Evolutionary conservation across 2,113 vertebrate species (phyloP).

Genomic region (Engystomops pustulosus): DNA sequence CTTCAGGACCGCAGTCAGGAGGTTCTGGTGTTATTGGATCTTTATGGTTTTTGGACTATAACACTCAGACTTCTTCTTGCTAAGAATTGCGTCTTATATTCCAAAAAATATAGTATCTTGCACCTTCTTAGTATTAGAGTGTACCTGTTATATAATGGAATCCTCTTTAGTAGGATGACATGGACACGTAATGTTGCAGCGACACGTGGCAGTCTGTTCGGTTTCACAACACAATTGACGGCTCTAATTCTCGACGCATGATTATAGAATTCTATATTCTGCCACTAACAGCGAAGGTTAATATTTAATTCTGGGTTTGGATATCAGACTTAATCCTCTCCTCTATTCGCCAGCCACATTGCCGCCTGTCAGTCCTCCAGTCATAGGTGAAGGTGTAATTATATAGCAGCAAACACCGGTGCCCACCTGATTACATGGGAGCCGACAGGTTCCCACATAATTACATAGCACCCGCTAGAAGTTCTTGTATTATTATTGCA

Average conservation of each 20-base stretch:
- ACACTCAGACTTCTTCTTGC: too few species aligned
- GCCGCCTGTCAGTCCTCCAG: background rate
- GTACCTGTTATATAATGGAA: background rate
- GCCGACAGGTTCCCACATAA: slow-evolving; percentile 15
- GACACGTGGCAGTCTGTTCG: background rate
- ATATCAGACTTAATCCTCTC: background rate
- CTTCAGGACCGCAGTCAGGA: too few species aligned
- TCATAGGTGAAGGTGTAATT: background rate
- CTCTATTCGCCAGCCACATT: background rate
- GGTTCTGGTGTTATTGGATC: too few species aligned
- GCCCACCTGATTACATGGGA: slow-evolving; percentile 7
- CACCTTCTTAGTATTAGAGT: too few species aligned
- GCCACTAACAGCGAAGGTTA: background rate
- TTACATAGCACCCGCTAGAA: background rate
- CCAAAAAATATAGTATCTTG: background rate
- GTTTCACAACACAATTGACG: background rate
- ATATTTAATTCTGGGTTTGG: background rate
- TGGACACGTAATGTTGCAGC: background rate
- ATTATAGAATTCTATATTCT: background rate
- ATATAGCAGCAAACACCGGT: background rate
- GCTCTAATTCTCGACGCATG: background rate
- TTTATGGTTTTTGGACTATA: too few species aligned
- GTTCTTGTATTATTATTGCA: background rate
- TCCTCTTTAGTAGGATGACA: background rate
- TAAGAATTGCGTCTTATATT: too few species aligned